Evolutionary conservation across 2,888 invertebrate species (phyloP).

Genomic region (Gortyna flavago): DNA sequence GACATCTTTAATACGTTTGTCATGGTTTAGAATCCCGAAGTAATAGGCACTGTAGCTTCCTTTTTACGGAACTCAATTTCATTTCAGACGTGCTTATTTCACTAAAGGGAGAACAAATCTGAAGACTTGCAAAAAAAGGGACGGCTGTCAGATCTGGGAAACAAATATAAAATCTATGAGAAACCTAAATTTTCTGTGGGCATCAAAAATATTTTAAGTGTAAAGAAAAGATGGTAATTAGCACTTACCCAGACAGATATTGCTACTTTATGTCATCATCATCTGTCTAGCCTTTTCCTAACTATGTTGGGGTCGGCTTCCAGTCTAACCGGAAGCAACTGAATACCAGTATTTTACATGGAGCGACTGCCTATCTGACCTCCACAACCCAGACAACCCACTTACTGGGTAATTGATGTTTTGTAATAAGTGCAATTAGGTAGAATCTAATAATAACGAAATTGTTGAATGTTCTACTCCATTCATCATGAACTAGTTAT

Average conservation of each 20-base stretch:
- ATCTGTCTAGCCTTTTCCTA: too few relatives aligned
- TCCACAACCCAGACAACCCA: too few relatives aligned
- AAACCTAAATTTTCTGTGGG: not conserved
- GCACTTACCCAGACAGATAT: not conserved
- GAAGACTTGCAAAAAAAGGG: not conserved
- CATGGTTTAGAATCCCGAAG: constrained; percentile 65
- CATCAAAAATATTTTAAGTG: not conserved
- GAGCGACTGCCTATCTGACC: too few relatives aligned
- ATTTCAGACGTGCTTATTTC: constrained; percentile 65
- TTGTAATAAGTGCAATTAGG: not conserved
- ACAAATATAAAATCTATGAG: not conserved
- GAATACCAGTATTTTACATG: too few relatives aligned
- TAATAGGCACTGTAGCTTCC: constrained; percentile 49
- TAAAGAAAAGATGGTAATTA: not conserved
- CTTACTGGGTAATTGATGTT: too few relatives aligned
- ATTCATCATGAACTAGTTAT: not conserved
- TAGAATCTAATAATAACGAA: not conserved
- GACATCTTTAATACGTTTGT: constrained; percentile 64
- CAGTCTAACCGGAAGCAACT: too few relatives aligned
- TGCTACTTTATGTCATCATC: too few relatives aligned
- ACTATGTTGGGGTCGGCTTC: too few relatives aligned
- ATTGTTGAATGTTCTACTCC: not conserved
- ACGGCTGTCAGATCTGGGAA: not conserved
- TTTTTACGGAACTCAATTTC: constrained; percentile 69
- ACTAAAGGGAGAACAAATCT: constrained; percentile 33